A percentile compares a stretch with the other conserved stretches of the same genome.
Conservation (phyloP, 2,888 invertebrate species). For the Caenorhabditis drosophilae region DNA sequence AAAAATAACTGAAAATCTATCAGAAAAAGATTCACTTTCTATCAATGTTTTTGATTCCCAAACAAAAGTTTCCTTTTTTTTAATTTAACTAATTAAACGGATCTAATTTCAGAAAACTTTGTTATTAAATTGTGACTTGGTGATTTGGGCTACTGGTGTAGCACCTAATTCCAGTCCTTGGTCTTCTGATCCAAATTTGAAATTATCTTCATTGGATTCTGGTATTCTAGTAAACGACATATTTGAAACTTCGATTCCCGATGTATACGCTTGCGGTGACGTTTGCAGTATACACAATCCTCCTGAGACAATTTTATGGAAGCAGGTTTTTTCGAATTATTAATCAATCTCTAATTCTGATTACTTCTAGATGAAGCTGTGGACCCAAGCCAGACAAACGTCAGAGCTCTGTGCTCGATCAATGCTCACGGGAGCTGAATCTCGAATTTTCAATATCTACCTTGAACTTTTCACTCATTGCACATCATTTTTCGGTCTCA, state of each 20-base stretch:
- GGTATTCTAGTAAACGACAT: slow-evolving; percentile 84
- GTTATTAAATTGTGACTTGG: slow-evolving; percentile 76
- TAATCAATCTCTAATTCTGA: background rate
- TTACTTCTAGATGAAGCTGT: slow-evolving; percentile 81
- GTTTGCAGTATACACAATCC: slow-evolving; percentile 84
- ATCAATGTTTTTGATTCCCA: slow-evolving; percentile 4
- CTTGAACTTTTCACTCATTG: slow-evolving; percentile 97
- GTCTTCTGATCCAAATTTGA: slow-evolving; percentile 30
- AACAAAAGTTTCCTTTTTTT: no score
- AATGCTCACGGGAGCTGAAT: slow-evolving; percentile 75
- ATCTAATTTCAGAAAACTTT: slow-evolving; percentile 6
- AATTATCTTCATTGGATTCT: slow-evolving; percentile 76
- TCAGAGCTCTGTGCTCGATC: slow-evolving; percentile 89
- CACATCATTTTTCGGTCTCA: slow-evolving; percentile 89
- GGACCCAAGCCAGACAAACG: slow-evolving; percentile 98
- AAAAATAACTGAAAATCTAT: background rate
- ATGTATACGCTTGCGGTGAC: slow-evolving; percentile 94
- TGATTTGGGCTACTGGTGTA: slow-evolving; percentile 95
- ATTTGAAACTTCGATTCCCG: slow-evolving; percentile 81
- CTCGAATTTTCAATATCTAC: slow-evolving; percentile 79
- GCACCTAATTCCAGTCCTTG: slow-evolving; percentile 70
- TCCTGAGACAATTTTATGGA: slow-evolving; percentile 76
- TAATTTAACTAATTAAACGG: no score
- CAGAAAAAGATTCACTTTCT: no score
- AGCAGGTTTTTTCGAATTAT: slow-evolving; percentile 57